A percentile compares a stretch with the other conserved stretches of the same genome.
These are phyloP conservation scores for Eupithecia inturbata DNA, from an alignment of 2,888 invertebrate genomes.

Conservation along the genomic window DNA sequence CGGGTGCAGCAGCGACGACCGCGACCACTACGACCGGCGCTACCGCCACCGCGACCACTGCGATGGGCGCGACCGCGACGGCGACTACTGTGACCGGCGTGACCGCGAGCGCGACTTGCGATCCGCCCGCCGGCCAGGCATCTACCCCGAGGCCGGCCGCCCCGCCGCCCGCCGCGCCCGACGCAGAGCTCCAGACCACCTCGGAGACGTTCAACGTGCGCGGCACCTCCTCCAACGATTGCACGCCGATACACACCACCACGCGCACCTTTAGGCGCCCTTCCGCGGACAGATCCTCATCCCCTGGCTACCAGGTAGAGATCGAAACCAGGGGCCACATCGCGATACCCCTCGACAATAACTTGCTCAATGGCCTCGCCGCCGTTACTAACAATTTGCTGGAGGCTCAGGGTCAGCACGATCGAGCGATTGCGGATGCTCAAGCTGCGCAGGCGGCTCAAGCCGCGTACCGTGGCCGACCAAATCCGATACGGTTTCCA, in stretches of 20 bases:
- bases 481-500: neutral
- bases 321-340: constrained; percentile 69
- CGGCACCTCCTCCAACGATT: neutral
- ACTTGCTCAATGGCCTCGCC: constrained; percentile 54
- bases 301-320: constrained; percentile 67
- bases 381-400: constrained; percentile 42
- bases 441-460: neutral
- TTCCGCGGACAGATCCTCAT: constrained; percentile 55
- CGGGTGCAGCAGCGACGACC: neutral
- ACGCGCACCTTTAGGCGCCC: constrained; percentile 46
- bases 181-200: neutral
- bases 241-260: constrained; percentile 11
- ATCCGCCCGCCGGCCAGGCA: neutral
- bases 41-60: neutral
- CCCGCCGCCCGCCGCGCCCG: constrained; percentile 42
- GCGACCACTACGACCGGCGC: neutral
- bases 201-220: constrained; percentile 6
- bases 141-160: constrained; percentile 36
- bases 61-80: neutral
- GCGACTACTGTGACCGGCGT: constrained; percentile 43
- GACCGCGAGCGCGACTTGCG: constrained; percentile 44
- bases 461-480: no score
- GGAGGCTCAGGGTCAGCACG: constrained; percentile 22
- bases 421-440: constrained; percentile 13
- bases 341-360: constrained; percentile 61